Evolutionary conservation across 2,797 vertebrate species (phyloP).

Genomic region (Kryptopterus vitreolus): DNA sequence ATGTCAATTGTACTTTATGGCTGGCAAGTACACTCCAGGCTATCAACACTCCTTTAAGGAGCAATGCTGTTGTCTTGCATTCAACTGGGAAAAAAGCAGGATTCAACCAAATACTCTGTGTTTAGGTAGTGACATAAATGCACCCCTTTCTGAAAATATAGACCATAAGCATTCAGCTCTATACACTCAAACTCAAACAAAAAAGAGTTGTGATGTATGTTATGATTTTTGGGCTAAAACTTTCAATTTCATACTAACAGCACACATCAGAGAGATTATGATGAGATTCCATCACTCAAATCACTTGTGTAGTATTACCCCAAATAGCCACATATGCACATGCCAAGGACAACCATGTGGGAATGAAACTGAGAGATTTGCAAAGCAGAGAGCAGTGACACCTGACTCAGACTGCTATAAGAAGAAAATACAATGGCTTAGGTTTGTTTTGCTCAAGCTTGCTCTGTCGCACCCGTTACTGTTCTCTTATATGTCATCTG

Average conservation of each 20-base stretch:
- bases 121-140: not conserved
- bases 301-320: not conserved
- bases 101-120: not conserved
- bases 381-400: slow-evolving; percentile 19
- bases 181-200: not conserved
- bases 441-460: slow-evolving; percentile 50
- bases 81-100: not conserved
- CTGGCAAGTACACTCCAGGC: slow-evolving; percentile 33
- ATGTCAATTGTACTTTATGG: slow-evolving; percentile 37
- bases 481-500: slow-evolving; percentile 46
- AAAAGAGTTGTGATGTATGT: not conserved
- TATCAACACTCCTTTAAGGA: slow-evolving; percentile 16
- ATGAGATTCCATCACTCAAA: not conserved
- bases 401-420: slow-evolving; percentile 19
- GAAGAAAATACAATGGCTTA: slow-evolving; percentile 31
- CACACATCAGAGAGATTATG: not conserved
- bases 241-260: slow-evolving; percentile 5
- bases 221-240: too few species aligned
- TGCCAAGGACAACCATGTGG: slow-evolving; percentile 1
- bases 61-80: slow-evolving; percentile 7
- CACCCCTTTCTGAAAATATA: not conserved
- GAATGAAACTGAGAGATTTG: not conserved
- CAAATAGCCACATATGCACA: slow-evolving; percentile 7
- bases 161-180: not conserved
- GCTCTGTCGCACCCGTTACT: slow-evolving; percentile 12